phyloP scores from a whole-genome alignment of 2,797 vertebrate genomes.

The Pteropus rufus region DNA sequence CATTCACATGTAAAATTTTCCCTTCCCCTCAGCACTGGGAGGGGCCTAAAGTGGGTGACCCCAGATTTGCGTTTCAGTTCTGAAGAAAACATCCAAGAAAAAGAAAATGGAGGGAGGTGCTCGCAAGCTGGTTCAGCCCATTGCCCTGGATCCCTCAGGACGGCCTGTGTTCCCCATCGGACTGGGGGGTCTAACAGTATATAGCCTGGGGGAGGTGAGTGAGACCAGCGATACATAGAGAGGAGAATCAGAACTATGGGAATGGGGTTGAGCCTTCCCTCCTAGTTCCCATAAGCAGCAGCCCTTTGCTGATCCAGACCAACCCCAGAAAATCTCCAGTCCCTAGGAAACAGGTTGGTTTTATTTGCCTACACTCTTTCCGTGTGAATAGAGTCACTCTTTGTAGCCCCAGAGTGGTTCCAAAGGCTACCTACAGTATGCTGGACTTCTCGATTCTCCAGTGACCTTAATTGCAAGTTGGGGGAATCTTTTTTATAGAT shows the following conservation, averaged over 20 bases:
- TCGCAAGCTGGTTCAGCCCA: constrained; percentile 88
- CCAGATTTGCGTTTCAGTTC: constrained; percentile 81
- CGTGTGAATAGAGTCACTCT: background rate
- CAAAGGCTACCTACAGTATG: background rate
- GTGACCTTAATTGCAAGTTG: background rate
- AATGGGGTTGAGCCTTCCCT: constrained; percentile 58
- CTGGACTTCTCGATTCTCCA: background rate
- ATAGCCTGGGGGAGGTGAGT: constrained; percentile 94
- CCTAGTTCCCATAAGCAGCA: constrained; percentile 40
- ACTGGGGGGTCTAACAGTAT: constrained; percentile 90
- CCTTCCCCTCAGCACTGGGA: constrained; percentile 53
- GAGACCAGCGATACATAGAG: constrained; percentile 60
- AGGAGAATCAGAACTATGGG: constrained; percentile 54
- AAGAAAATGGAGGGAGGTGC: constrained; percentile 87
- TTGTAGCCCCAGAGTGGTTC: constrained; percentile 12
- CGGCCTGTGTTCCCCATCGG: constrained; percentile 90
- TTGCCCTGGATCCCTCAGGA: constrained; percentile 89
- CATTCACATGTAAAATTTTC: background rate
- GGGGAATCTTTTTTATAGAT: constrained; percentile 81
- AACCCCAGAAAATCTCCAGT: constrained; percentile 20
- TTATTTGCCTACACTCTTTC: background rate
- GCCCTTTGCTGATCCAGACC: constrained; percentile 26
- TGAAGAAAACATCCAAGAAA: constrained; percentile 91
- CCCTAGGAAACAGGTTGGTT: constrained; percentile 54
- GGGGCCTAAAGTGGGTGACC: constrained; percentile 72